phyloP scores from a whole-genome alignment of 2,888 invertebrate species.

The Philopedon plagiatum region DNA sequence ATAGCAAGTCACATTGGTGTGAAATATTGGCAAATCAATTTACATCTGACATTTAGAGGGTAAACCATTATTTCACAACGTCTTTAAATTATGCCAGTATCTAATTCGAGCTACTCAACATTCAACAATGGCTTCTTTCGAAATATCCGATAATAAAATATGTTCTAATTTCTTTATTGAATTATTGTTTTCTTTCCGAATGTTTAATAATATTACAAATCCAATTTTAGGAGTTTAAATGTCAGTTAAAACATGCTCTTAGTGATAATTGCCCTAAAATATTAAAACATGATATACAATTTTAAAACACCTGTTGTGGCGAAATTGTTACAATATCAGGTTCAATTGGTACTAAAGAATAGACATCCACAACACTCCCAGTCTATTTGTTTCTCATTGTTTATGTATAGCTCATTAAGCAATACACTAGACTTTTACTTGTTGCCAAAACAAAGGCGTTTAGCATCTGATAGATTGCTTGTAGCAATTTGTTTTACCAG shows the following conservation, averaged over 20 bases:
- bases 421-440: conserved; percentile 37
- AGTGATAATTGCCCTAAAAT: conserved; percentile 34
- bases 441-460: conserved; percentile 30
- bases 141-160: conserved; percentile 10
- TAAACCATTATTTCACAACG: conserved; percentile 13
- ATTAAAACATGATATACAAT: conserved; percentile 24
- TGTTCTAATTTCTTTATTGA: conserved; percentile 16
- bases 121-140: conserved; percentile 30
- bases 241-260: conserved; percentile 28
- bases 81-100: background rate
- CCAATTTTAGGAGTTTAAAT: conserved; percentile 34
- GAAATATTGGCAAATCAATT: conserved; percentile 6
- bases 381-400: conserved; percentile 20
- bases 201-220: conserved; percentile 16
- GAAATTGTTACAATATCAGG: conserved; percentile 36
- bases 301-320: conserved; percentile 34
- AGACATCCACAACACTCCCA: conserved; percentile 25
- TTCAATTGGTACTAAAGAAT: conserved; percentile 33
- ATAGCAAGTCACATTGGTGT: background rate
- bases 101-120: conserved; percentile 19
- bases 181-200: conserved; percentile 20
- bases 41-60: conserved; percentile 31
- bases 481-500: conserved; percentile 33
- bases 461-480: conserved; percentile 31
- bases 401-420: conserved; percentile 29